Percentiles rank a stretch among this genome's conserved stretches.
Evolutionary conservation across 2,888 invertebrate genomes (phyloP).

Genomic region (Argyra leucocephala): DNA sequence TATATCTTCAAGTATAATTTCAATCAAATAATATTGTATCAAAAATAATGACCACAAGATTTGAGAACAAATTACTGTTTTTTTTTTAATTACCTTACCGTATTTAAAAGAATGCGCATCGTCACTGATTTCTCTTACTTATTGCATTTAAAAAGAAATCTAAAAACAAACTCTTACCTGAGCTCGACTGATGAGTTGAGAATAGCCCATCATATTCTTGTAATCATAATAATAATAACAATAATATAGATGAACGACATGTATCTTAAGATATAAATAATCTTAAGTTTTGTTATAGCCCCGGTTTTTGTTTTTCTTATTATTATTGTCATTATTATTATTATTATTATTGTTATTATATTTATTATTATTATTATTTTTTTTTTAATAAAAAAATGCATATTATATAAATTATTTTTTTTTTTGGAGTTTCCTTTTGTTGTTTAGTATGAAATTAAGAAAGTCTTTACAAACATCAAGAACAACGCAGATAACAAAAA

Average conservation of each 20-base stretch:
- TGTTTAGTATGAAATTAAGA: background rate
- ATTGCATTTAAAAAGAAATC: no score
- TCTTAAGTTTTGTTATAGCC: background rate
- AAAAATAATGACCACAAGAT: no score
- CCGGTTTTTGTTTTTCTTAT: background rate
- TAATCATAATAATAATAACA: background rate
- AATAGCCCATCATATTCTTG: background rate
- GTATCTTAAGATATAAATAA: slow-evolving; percentile 6
- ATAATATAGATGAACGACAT: background rate
- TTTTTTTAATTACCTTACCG: no score
- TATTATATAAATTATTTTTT: background rate
- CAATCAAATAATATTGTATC: no score
- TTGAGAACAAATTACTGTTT: no score
- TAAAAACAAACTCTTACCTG: no score
- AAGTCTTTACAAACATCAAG: background rate
- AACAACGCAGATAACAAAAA: no score
- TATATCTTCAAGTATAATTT: no score
- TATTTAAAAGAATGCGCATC: no score
- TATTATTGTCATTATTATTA: background rate
- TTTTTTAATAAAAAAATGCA: background rate
- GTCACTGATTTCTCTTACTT: no score
- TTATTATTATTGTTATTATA: background rate
- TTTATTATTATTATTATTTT: background rate
- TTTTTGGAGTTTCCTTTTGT: background rate
- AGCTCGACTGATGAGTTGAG: background rate